Percentiles rank a stretch among this genome's conserved stretches.
Evolutionary conservation across 2,888 invertebrate genomes (phyloP).

Genomic region (Coelinius sp.): DNA sequence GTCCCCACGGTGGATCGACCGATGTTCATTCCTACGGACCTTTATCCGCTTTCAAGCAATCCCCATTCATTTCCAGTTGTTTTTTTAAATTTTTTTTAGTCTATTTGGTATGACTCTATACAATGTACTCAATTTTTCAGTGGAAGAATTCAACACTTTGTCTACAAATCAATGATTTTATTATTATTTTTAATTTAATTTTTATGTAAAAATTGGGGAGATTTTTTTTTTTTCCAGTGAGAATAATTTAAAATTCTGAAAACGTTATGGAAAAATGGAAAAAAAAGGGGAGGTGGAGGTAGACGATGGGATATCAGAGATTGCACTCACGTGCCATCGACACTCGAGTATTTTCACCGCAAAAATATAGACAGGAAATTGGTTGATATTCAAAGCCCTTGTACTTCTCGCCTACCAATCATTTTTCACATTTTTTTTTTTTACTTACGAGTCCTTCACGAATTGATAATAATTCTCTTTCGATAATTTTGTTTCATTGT

Average conservation of each 20-base stretch:
- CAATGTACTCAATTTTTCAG: background rate
- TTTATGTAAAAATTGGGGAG: background rate
- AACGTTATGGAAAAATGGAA: slow-evolving; percentile 26
- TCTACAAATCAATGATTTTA: background rate
- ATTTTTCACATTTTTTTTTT: background rate
- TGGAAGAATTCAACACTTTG: background rate
- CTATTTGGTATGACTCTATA: background rate
- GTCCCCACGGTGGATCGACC: slow-evolving; percentile 24
- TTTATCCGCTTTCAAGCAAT: slow-evolving; percentile 24
- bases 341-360: slow-evolving; percentile 60
- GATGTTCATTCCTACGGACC: slow-evolving; percentile 25
- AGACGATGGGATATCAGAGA: slow-evolving; percentile 56
- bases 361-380: slow-evolving; percentile 66
- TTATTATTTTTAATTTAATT: background rate
- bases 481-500: background rate
- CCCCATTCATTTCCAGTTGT: slow-evolving; percentile 4
- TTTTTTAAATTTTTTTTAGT: background rate
- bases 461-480: background rate
- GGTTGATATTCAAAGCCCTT: slow-evolving; percentile 66
- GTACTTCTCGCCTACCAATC: slow-evolving; percentile 7
- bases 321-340: slow-evolving; percentile 65
- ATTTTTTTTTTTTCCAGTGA: background rate
- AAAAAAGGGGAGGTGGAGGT: background rate
- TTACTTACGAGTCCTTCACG: background rate
- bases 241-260: slow-evolving; percentile 12